Evolutionary conservation across 2,113 vertebrate genomes (phyloP).

Genomic region (Gymnocephalus cernua): DNA sequence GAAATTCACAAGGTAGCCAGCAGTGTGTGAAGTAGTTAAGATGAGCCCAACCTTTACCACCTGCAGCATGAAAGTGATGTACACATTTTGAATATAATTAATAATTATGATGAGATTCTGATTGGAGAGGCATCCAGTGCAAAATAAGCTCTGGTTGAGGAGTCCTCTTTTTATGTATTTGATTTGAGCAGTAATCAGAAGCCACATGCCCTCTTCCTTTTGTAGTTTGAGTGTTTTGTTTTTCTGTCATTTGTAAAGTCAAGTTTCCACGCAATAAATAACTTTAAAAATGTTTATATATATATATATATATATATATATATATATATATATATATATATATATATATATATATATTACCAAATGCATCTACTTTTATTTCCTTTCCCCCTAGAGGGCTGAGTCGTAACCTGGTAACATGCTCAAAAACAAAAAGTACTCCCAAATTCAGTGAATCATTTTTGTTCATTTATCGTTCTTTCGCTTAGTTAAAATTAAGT

Average conservation of each 20-base stretch:
- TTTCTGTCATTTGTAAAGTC: neutral
- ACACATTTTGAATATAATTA: neutral
- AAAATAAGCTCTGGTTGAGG: neutral
- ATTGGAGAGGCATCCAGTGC: too few relatives aligned
- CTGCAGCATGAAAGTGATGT: neutral
- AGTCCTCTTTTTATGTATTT: neutral
- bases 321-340: too few relatives aligned
- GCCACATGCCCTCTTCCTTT: neutral
- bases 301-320: too few relatives aligned
- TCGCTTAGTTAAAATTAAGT: neutral
- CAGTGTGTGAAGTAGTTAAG: neutral
- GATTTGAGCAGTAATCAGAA: neutral
- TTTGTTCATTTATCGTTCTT: too few relatives aligned
- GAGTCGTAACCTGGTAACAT: neutral
- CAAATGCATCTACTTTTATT: too few relatives aligned
- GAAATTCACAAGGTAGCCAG: neutral
- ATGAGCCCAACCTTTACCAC: neutral
- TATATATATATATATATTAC: too few relatives aligned
- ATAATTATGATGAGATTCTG: too few relatives aligned
- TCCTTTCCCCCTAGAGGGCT: neutral
- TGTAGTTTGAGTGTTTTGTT: neutral
- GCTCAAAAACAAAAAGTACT: neutral
- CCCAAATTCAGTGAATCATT: neutral
- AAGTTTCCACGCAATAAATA: too few relatives aligned
- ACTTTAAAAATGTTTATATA: too few relatives aligned